Percentiles rank a stretch among this genome's conserved stretches.
phyloP scores from a whole-genome alignment of 2,797 vertebrate genomes.

The Mionectes olivaceus region DNA sequence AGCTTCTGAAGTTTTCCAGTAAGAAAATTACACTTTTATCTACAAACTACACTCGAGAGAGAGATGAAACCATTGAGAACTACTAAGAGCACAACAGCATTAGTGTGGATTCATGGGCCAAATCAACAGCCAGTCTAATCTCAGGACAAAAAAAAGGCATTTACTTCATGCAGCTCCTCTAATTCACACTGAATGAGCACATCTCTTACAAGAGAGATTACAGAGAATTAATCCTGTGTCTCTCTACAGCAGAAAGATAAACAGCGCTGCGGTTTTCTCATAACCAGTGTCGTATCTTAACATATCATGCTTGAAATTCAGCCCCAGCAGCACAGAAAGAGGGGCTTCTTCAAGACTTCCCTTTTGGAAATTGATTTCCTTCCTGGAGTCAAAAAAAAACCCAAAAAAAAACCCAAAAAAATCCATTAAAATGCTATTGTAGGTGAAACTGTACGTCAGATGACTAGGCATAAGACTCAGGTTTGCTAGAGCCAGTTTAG shows the following conservation, averaged over 20 bases:
- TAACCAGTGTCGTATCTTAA: neutral
- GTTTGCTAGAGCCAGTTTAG: neutral
- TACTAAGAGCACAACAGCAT: neutral
- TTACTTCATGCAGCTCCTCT: neutral
- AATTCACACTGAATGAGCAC: neutral
- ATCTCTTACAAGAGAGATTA: neutral
- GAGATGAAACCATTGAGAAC: neutral
- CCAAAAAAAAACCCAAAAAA: neutral
- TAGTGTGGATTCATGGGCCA: neutral
- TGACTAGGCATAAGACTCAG: neutral
- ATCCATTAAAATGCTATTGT: neutral
- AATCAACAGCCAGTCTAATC: neutral
- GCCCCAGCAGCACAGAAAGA: neutral
- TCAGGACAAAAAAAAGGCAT: neutral
- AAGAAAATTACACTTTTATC: constrained; percentile 22
- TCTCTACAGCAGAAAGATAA: constrained; percentile 5
- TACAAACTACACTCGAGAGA: neutral
- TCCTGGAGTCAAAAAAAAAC: neutral
- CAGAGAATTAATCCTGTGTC: neutral
- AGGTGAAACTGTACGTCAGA: neutral
- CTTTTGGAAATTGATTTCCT: neutral
- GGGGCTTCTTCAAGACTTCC: neutral
- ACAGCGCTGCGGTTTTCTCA: neutral
- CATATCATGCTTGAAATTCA: neutral
- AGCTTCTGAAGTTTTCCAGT: neutral